These are phyloP conservation scores for Pollenia angustigena DNA, from an alignment of 2,888 invertebrate genomes.

Conservation along the genomic window DNA sequence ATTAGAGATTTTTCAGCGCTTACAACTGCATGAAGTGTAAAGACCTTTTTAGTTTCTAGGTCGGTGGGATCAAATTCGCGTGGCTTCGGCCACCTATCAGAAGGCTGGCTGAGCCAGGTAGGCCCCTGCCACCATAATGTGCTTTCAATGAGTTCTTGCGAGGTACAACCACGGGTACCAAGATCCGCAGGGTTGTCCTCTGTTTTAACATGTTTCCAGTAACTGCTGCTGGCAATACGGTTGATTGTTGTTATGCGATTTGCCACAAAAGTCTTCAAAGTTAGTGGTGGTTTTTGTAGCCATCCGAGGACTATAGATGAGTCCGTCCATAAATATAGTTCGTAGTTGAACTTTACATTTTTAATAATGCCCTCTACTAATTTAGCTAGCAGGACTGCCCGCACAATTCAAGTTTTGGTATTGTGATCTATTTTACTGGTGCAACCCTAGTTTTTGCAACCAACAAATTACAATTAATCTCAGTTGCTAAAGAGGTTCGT, in stretches of 20 bases:
- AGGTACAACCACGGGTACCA: slow-evolving; percentile 43
- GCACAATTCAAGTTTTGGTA: slow-evolving; percentile 27
- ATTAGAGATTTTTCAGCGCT: no score
- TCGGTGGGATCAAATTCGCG: not conserved
- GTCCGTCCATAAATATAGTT: not conserved
- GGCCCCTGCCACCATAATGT: slow-evolving; percentile 63
- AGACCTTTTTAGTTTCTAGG: not conserved
- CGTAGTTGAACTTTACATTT: no score
- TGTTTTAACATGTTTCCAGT: slow-evolving; percentile 10
- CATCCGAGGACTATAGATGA: not conserved
- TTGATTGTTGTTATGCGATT: not conserved
- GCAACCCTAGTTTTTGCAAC: slow-evolving; percentile 2
- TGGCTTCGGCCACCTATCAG: slow-evolving; percentile 20
- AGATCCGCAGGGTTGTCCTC: slow-evolving; percentile 20
- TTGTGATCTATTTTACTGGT: slow-evolving; percentile 14
- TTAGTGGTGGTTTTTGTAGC: not conserved
- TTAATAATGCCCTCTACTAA: not conserved
- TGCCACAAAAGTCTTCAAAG: not conserved
- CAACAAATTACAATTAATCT: slow-evolving; percentile 1
- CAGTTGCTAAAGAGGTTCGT: not conserved
- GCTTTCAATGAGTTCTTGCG: slow-evolving; percentile 46
- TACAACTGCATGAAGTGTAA: no score
- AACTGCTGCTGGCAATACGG: not conserved
- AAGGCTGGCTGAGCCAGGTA: slow-evolving; percentile 20
- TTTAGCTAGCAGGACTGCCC: slow-evolving; percentile 19